Percentiles rank a stretch among this genome's conserved stretches.
phyloP scores from a whole-genome alignment of 1,140 invertebrate genomes.

The Lepidurus packardi region DNA sequence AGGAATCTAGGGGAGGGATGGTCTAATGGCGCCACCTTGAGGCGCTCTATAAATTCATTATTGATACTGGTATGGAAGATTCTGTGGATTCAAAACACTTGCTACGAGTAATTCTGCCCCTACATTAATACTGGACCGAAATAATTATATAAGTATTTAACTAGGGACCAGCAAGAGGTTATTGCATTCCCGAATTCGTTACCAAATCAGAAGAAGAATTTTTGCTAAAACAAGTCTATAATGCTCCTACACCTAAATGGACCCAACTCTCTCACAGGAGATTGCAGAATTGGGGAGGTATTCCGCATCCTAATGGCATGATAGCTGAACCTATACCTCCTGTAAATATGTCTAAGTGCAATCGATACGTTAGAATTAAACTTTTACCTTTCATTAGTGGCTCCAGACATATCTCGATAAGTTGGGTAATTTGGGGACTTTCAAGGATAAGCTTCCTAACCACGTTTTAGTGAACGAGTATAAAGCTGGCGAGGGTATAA shows the following conservation, averaged over 20 bases:
- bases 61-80: background rate
- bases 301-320: constrained; percentile 90
- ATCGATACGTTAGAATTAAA: background rate
- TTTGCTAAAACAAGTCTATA: constrained; percentile 61
- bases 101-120: background rate
- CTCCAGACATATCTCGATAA: constrained; percentile 65
- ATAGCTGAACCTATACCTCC: constrained; percentile 79
- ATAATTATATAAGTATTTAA: constrained; percentile 30
- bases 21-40: background rate
- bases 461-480: constrained; percentile 97
- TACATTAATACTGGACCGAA: background rate
- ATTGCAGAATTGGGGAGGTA: constrained; percentile 93
- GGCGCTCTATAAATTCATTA: background rate
- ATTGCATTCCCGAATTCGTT: constrained; percentile 90
- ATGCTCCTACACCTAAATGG: constrained; percentile 90
- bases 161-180: constrained; percentile 64
- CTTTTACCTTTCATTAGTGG: constrained; percentile 58
- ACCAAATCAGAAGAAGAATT: constrained; percentile 68
- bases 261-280: constrained; percentile 82
- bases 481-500: constrained; percentile 82
- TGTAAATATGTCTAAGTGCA: constrained; percentile 43
- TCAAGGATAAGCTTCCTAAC: constrained; percentile 71
- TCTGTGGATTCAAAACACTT: background rate
- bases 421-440: constrained; percentile 64
- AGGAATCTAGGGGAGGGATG: background rate